Percentiles rank a stretch among this genome's conserved stretches.
Conservation (phyloP, 2,113 vertebrate genomes). For the Glaucomys volans region DNA sequence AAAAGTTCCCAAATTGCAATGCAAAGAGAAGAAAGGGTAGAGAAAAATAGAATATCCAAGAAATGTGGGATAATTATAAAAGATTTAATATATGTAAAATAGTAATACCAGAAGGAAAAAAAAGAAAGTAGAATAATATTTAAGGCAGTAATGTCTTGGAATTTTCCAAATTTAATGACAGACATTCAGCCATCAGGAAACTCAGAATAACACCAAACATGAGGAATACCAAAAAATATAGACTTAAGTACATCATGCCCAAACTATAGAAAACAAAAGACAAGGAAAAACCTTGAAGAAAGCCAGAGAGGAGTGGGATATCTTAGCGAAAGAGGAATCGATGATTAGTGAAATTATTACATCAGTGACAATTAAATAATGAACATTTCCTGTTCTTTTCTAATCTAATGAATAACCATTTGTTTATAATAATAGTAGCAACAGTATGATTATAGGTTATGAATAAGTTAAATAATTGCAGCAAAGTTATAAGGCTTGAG, state of each 20-base stretch:
- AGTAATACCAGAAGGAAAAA: not conserved
- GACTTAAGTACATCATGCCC: too few species aligned
- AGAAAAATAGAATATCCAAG: not conserved
- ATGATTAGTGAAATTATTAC: not conserved
- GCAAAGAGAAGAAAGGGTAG: not conserved
- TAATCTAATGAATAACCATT: not conserved
- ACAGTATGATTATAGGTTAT: not conserved
- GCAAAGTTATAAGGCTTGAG: not conserved
- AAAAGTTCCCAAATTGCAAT: not conserved
- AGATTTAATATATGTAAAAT: not conserved
- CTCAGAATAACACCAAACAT: not conserved
- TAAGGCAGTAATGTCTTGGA: not conserved
- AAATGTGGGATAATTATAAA: not conserved
- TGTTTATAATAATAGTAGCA: not conserved
- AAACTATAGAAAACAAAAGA: not conserved
- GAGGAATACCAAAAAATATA: not conserved
- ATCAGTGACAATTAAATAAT: not conserved
- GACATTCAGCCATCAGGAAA: not conserved
- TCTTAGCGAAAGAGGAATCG: not conserved
- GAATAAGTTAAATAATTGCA: not conserved
- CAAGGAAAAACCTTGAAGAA: not conserved
- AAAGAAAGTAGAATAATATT: not conserved
- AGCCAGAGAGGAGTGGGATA: rapidly evolving
- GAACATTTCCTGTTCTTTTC: not conserved
- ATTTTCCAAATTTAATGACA: not conserved